Evolutionary conservation across 2,113 vertebrate species (phyloP).

Genomic region (Paracanthobrama guichenoti): DNA sequence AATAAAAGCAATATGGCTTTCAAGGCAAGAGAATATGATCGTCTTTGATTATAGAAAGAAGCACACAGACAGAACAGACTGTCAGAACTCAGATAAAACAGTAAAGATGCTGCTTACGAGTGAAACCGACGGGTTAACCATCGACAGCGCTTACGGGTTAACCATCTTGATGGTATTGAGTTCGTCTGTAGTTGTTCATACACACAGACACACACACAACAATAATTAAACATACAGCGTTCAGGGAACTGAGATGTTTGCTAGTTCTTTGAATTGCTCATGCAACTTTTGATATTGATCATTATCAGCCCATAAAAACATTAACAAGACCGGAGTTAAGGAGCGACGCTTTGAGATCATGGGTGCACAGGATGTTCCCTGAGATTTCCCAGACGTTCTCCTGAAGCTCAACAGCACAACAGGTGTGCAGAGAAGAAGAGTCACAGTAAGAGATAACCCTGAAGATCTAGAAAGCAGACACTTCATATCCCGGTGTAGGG

Average conservation of each 20-base stretch:
- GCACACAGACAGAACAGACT: neutral
- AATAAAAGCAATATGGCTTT: neutral
- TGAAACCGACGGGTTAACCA: neutral
- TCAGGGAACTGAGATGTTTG: neutral
- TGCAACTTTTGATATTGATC: neutral
- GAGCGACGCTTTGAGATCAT: too few relatives aligned
- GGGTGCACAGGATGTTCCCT: constrained; percentile 22
- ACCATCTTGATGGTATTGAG: neutral
- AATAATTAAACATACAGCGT: constrained; percentile 51
- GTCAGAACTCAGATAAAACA: neutral
- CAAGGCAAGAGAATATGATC: neutral
- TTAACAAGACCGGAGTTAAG: neutral
- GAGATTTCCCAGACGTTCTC: constrained; percentile 33
- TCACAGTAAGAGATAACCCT: neutral
- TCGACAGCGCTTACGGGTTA: neutral
- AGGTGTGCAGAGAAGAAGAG: neutral
- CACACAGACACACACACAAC: neutral
- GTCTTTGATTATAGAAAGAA: neutral
- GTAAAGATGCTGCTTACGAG: neutral
- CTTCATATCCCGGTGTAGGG: too few relatives aligned
- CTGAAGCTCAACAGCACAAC: constrained; percentile 10
- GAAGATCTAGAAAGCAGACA: neutral
- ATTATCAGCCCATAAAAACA: neutral
- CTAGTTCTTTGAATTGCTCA: neutral
- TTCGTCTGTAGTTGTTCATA: neutral